A percentile compares a stretch with the other conserved stretches of the same genome.
These are phyloP conservation scores for Siphamia tubifer DNA, from an alignment of 2,113 vertebrate species.

Conservation along the genomic window DNA sequence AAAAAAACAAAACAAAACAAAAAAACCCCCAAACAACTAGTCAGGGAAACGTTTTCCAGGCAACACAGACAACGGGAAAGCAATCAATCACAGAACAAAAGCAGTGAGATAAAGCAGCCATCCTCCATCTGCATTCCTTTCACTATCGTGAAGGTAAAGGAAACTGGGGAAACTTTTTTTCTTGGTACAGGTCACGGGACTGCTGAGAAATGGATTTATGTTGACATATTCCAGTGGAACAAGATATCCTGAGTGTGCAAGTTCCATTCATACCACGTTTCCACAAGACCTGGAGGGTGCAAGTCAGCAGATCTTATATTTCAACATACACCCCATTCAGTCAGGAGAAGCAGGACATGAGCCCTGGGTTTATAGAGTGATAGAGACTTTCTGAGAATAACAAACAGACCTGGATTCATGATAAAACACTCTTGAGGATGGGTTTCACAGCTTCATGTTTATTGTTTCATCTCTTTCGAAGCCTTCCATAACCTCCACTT, in stretches of 20 bases:
- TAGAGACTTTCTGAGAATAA: slow-evolving; percentile 18
- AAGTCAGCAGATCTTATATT: slow-evolving; percentile 68
- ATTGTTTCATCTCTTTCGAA: slow-evolving; percentile 29
- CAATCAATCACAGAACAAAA: slow-evolving; percentile 59
- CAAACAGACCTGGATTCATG: slow-evolving; percentile 1
- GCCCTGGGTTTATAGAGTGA: background rate
- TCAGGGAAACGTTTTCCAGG: background rate
- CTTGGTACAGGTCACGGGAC: slow-evolving; percentile 47
- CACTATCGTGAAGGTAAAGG: slow-evolving; percentile 13
- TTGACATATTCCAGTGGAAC: slow-evolving; percentile 66
- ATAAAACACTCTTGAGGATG: slow-evolving; percentile 4
- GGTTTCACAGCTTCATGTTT: slow-evolving; percentile 21
- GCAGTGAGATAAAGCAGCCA: slow-evolving; percentile 25
- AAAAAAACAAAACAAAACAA: background rate
- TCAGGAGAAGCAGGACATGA: slow-evolving; percentile 11
- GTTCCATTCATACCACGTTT: slow-evolving; percentile 76
- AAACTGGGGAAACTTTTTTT: slow-evolving; percentile 41
- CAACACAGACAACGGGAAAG: slow-evolving; percentile 12
- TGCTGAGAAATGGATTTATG: slow-evolving; percentile 57
- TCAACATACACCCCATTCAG: slow-evolving; percentile 31
- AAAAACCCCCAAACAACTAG: background rate
- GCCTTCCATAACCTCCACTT: slow-evolving; percentile 11
- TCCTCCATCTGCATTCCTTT: slow-evolving; percentile 1
- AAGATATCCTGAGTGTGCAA: slow-evolving; percentile 70
- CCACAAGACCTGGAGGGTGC: slow-evolving; percentile 51